Conservation (phyloP, 2,888 invertebrate genomes). For the Frankliniella fusca region DNA sequence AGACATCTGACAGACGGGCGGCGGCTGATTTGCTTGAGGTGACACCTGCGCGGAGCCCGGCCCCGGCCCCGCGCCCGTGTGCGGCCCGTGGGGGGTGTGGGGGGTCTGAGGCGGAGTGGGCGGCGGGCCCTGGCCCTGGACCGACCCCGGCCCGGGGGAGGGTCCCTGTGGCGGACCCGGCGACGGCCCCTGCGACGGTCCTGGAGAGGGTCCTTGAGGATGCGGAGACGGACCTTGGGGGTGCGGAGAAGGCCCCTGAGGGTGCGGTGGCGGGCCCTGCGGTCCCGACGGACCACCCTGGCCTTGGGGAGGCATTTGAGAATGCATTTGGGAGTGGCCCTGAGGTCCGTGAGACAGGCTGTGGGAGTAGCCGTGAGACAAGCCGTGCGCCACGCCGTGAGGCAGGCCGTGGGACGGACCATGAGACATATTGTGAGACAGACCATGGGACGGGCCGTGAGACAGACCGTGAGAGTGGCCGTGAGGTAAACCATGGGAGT, state of each 20-base stretch:
- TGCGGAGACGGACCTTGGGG: background rate
- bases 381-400: background rate
- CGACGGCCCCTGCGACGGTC: background rate
- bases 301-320: background rate
- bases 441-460: background rate
- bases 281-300: background rate
- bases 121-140: background rate
- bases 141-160: background rate
- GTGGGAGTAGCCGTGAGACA: background rate
- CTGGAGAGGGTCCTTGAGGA: slow-evolving; percentile 4
- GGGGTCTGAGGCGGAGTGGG: background rate
- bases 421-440: background rate
- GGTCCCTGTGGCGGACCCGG: background rate
- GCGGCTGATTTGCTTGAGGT: background rate
- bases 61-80: too few relatives aligned
- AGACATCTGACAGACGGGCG: background rate
- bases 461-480: background rate
- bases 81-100: background rate
- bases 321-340: slow-evolving; percentile 2
- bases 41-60: background rate
- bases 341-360: slow-evolving; percentile 2
- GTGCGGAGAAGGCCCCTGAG: background rate
- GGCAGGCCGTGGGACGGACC: slow-evolving; percentile 3
- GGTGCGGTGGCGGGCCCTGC: too few relatives aligned
- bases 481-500: slow-evolving; percentile 13